Evolutionary conservation across 92 coral and sea anemone genomes (phyloP).

Genomic region (Micromussa lordhowensis): DNA sequence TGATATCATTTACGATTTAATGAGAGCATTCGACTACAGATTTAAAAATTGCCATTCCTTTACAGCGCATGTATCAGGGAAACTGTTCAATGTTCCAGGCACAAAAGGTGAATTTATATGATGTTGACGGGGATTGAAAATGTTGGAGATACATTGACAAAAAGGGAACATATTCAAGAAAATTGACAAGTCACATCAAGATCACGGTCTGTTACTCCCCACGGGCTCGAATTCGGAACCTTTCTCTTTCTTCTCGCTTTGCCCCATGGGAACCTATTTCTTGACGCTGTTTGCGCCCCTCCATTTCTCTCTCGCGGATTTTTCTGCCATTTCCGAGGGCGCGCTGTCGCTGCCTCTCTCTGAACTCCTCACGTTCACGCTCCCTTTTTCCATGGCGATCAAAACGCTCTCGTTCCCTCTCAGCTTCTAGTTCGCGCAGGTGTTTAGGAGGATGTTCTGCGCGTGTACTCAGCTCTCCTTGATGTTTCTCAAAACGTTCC

Average conservation of each 20-base stretch:
- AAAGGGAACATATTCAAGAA: background rate
- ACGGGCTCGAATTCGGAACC: constrained; percentile 71
- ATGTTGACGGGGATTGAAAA: background rate
- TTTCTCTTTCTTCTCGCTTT: constrained; percentile 67
- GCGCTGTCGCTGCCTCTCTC: constrained; percentile 67
- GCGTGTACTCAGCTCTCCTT: background rate
- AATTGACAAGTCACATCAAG: background rate
- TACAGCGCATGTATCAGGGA: background rate
- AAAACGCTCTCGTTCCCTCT: constrained; percentile 46
- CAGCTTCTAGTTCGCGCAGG: constrained; percentile 53
- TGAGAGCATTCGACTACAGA: background rate
- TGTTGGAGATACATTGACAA: background rate
- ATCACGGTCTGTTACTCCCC: constrained; percentile 14
- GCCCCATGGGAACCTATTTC: constrained; percentile 50
- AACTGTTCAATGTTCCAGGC: background rate
- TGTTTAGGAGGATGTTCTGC: constrained; percentile 8
- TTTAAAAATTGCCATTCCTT: background rate
- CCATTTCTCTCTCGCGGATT: constrained; percentile 66
- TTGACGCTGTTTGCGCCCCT: constrained; percentile 76
- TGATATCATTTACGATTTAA: background rate
- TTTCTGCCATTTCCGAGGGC: constrained; percentile 44
- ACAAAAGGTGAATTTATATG: background rate
- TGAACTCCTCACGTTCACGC: constrained; percentile 63
- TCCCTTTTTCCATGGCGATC: constrained; percentile 45
- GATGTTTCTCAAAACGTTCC: background rate